Evolutionary conservation across 1,140 invertebrate species (phyloP), one percentile per base, ranked within the genome.

Genomic region (Chrysomallon squamiferum): DNA sequence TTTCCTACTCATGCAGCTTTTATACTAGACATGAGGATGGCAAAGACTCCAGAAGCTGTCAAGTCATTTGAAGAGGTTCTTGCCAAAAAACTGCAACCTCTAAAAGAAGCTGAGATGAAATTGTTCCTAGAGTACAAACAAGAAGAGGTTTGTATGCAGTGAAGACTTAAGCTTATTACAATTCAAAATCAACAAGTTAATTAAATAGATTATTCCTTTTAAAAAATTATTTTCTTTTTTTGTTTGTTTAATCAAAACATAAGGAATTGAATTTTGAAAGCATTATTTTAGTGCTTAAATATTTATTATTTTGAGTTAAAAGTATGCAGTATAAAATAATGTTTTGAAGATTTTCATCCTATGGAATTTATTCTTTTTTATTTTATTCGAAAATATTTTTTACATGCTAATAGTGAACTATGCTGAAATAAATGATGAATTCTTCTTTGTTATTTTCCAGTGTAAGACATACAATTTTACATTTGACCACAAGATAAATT

Each of bases 1-100:
- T 89, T 86, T 73, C 73, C 77, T 47, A 88, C 83, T 32, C 88
- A 89, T 79, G 81, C 88, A 32, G 76, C 83, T 11, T 89, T 85
- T 76, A 76, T 87, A 1, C 74, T 87, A 20, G 87, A 88, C 62
- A 84, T 88, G 78, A 73, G 86, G 22, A 89, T 89, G 88, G 87
- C 88, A 4, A 88, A 88, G 68, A 83, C 72, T 57, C 82, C 87
- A 30, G 85, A 87, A 47, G 84, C 69, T 57, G 88, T 89, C 9
- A 65, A 73, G 7, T 74, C 79, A 13, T 89, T 89, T 73, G 75
- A 88, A 11, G 65, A 69, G 9, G 83, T 86, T 43, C 74, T 89
- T n/a, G 70, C 74, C n/a, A 59, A 73, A 11, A 88, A 88, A 64
- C 77, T 89, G n/a, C 73, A 85, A 61, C 80, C 83, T 13, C 69